Base-by-base conservation (phyloP, 2,888 invertebrate species). In the Unio delphinus region DNA sequence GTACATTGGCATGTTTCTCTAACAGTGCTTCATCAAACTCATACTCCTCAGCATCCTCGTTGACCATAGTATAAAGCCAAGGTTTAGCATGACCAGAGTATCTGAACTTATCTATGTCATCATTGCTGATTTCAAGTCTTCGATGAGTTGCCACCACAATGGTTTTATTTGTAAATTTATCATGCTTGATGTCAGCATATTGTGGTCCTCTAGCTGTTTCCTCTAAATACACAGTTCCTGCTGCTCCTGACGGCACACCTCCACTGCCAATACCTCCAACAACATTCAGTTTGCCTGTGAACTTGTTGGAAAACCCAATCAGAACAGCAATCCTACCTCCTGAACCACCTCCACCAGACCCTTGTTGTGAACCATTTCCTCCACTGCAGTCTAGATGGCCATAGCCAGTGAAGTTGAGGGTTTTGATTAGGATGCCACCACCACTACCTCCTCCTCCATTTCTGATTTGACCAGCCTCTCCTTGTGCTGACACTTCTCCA, bases 121-220 rank as follows among this genome's bases (percentile, higher is more conserved):
- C 79, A 67, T 85, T 85, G 70, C 84, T 77, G 11, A 83, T 69
- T 61, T 81, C 78, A 8, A 85, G 65, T 34, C 82, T 68, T 64
- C 74, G 76, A 67, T 83, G 81, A 30, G 72, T 68, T 8, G 82
- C 83, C 56, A 73, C 71, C 8, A 58, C 63, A 45, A 64, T 65
- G 8, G 74, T 70, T 57, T 64, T 65, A 62, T 79, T 79, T 17
- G 70, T 71, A 1, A 63, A 55, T 56, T 58, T 62, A 66, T 82
- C 76, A 72, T 85, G 84, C 68, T 85, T 85, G 45, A 83, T 74
- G 55, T 83, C 83, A n/a, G 82, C 81, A 73, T 85, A 85, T 69
- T 83, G 82, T n/a, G 85, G 84, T 28, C 85, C 85, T 62, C 83
- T 70, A 17, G 73, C 80, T 45, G 81, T 80, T 69, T 85, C 85